Percentiles rank a stretch among this genome's conserved stretches.
Evolutionary conservation across 2,113 vertebrate species (phyloP).

Genomic region (Gobius niger): DNA sequence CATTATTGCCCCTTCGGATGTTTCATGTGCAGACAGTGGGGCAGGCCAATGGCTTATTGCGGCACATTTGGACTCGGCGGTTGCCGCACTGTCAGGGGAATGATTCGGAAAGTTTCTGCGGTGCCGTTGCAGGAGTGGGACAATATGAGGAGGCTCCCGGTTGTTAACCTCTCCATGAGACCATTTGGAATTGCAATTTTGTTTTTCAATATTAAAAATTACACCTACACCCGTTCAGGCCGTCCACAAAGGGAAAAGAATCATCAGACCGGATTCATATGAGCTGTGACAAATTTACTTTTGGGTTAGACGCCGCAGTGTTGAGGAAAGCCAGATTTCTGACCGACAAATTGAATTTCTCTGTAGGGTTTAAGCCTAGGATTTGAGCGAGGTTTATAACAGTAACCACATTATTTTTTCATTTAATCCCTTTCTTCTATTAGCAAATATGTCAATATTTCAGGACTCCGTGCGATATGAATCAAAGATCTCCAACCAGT

Average conservation of each 20-base stretch:
- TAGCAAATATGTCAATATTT: too few relatives aligned
- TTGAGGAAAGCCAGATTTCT: neutral
- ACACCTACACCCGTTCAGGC: neutral
- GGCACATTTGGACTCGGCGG: constrained; percentile 32
- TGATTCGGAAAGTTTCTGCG: constrained; percentile 47
- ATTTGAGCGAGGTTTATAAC: neutral
- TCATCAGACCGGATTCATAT: neutral
- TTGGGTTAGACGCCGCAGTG: neutral
- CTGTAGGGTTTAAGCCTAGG: neutral
- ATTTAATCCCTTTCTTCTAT: too few relatives aligned
- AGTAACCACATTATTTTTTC: too few relatives aligned
- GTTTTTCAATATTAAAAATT: neutral
- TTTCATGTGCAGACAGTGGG: constrained; percentile 41
- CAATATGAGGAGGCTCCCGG: constrained; percentile 25
- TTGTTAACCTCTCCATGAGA: constrained; percentile 18
- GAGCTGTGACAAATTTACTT: neutral
- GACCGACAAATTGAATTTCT: neutral
- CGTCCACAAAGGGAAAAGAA: constrained; percentile 7
- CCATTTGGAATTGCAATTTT: constrained; percentile 10
- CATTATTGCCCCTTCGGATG: constrained; percentile 60
- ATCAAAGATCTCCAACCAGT: too few relatives aligned
- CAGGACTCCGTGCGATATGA: too few relatives aligned
- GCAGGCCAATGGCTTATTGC: constrained; percentile 41
- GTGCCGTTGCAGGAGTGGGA: constrained; percentile 41
- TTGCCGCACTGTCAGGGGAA: constrained; percentile 43